Evolutionary conservation across 2,797 vertebrate genomes (phyloP).

Genomic region (Eulemur mongoz): DNA sequence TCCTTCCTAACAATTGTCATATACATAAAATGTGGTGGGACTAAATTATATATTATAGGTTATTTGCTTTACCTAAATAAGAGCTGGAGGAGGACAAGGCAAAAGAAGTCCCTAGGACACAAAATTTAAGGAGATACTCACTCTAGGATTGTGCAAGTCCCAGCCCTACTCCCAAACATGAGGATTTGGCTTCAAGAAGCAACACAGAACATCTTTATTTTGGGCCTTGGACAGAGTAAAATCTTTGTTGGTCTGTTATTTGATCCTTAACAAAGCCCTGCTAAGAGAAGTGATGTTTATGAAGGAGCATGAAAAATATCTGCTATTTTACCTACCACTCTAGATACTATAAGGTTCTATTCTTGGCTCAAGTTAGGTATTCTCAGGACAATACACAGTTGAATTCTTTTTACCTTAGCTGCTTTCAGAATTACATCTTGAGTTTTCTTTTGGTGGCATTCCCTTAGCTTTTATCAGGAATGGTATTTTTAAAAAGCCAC

Average conservation of each 20-base stretch:
- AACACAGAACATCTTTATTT: background rate
- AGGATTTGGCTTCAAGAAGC: background rate
- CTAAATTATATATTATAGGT: background rate
- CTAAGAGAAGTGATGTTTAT: background rate
- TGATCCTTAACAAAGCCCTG: background rate
- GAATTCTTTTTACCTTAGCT: slow-evolving; percentile 15
- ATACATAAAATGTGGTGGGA: background rate
- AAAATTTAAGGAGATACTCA: background rate
- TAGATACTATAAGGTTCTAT: background rate
- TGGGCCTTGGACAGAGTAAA: background rate
- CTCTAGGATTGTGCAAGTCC: background rate
- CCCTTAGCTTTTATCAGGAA: background rate
- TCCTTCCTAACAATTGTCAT: background rate
- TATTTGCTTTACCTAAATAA: background rate
- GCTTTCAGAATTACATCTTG: background rate
- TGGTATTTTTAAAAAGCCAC: background rate
- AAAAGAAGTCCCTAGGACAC: background rate
- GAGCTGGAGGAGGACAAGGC: background rate
- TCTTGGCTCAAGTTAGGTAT: background rate
- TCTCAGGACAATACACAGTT: background rate
- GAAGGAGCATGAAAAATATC: background rate
- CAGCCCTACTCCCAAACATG: background rate
- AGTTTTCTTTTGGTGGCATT: slow-evolving; percentile 5
- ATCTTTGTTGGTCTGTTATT: background rate
- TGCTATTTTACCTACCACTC: background rate